Evolutionary conservation across 2,113 vertebrate genomes (phyloP).

Genomic region (Dicentrarchus labrax): DNA sequence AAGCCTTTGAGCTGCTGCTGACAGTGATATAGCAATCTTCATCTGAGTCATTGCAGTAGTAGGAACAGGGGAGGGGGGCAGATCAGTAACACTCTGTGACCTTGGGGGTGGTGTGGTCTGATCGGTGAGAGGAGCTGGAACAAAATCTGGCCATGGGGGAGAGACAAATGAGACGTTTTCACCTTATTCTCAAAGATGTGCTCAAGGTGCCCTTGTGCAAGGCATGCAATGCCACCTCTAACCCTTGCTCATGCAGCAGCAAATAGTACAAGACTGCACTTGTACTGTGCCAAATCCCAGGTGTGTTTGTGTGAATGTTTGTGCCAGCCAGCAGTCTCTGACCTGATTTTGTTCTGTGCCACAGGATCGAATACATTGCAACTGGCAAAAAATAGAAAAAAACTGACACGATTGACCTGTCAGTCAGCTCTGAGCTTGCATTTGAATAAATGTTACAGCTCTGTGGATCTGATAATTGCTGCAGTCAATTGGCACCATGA

Average conservation of each 20-base stretch:
- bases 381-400: conserved; percentile 1
- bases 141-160: background rate
- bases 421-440: background rate
- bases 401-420: background rate
- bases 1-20: conserved; percentile 59
- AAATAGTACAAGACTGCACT: conserved; percentile 40
- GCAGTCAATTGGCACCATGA: background rate
- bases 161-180: conserved; percentile 21
- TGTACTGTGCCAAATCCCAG: conserved; percentile 32
- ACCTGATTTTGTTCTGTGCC: conserved; percentile 24
- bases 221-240: conserved; percentile 39
- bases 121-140: conserved; percentile 12
- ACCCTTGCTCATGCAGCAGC: conserved; percentile 54
- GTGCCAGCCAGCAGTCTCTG: conserved; percentile 20
- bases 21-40: conserved; percentile 70
- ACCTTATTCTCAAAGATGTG: conserved; percentile 9
- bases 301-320: conserved; percentile 33
- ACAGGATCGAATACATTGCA: background rate
- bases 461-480: background rate
- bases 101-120: conserved; percentile 67
- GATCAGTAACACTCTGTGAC: conserved; percentile 63
- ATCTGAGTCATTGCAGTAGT: conserved; percentile 68
- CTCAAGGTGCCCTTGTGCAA: conserved; percentile 64
- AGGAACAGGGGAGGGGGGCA: conserved; percentile 39
- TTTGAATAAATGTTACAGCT: conserved; percentile 3